Conservation (phyloP, 2,113 vertebrate genomes). For the Aegithalos caudatus region DNA sequence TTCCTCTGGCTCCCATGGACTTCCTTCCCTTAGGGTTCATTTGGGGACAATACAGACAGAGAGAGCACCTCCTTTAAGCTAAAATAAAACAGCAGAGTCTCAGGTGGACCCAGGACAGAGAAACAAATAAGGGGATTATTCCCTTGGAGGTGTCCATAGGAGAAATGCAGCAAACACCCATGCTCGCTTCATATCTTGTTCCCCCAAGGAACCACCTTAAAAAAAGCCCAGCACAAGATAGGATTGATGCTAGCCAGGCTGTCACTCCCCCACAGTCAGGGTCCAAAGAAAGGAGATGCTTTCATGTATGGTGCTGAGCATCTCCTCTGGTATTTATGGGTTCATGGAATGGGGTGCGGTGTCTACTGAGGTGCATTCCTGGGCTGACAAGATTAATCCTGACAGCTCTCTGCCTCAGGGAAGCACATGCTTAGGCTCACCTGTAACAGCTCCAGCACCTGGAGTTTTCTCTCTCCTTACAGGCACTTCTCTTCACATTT, state of each 20-base stretch:
- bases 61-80: background rate
- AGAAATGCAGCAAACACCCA: background rate
- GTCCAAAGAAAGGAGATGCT: background rate
- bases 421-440: constrained; percentile 14
- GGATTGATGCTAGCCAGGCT: background rate
- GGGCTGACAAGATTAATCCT: constrained; percentile 34
- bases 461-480: constrained; percentile 26
- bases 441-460: constrained; percentile 60
- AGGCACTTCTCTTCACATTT: background rate
- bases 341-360: constrained; percentile 40
- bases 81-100: background rate
- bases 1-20: background rate
- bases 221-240: background rate
- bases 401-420: constrained; percentile 26
- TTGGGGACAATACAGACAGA: background rate
- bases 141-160: background rate
- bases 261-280: background rate
- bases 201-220: background rate
- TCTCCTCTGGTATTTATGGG: background rate
- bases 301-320: constrained; percentile 14
- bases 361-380: constrained; percentile 18
- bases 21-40: background rate
- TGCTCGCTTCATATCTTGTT: background rate
- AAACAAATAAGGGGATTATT: background rate
- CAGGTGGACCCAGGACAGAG: background rate